Base-by-base conservation (phyloP, 2,888 invertebrate species). In the Euplagia quadripunctaria region DNA sequence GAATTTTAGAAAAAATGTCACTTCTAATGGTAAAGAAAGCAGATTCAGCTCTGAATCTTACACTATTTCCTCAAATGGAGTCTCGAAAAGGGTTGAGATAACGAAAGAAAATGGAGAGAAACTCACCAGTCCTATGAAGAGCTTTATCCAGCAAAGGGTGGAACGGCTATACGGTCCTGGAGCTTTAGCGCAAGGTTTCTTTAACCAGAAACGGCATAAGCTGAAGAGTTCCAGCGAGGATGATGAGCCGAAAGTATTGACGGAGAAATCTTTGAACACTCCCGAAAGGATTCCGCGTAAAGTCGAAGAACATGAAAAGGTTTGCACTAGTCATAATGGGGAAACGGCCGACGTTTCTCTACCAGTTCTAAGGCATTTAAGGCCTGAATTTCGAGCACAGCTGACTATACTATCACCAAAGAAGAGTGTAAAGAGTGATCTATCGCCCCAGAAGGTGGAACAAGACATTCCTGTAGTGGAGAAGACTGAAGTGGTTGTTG, bases 121-220 rank as follows among this genome's bases (percentile, higher is more conserved):
- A 73, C 83, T 96, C 0, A 92, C 95, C 0, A 94, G 96, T 83
- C 96, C 97, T 31, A 96, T 97, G 87, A 97, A 97, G 88, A 97
- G 98, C 68, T 98, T 98, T 87, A 98, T 99, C 64, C 98, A 98
- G 88, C 98, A 98, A 88, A 96, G 98, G 65, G 98, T 99, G 1
- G 99, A 99, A 87, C 96, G 98, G 70, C 94, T 99, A 4, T 99
- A 98, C 89, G 99, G 99, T 0, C 98, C 98, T 0, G 98, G 98
- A 7, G 98, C 98, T 2, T 90, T 98, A 52, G 98, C 98, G 1
- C 98, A 98, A 90, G 98, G 98, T 0, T 98, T 98, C 90, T 98
- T 98, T 90, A 97, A 97, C 81, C 97, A 97, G 82, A 97, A 96
- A 86, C 91, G 96, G 11, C 95, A 96, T 78, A 96, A 96, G 84